Conservation (phyloP, 2,113 vertebrate species). For the Gallinago undulata region DNA sequence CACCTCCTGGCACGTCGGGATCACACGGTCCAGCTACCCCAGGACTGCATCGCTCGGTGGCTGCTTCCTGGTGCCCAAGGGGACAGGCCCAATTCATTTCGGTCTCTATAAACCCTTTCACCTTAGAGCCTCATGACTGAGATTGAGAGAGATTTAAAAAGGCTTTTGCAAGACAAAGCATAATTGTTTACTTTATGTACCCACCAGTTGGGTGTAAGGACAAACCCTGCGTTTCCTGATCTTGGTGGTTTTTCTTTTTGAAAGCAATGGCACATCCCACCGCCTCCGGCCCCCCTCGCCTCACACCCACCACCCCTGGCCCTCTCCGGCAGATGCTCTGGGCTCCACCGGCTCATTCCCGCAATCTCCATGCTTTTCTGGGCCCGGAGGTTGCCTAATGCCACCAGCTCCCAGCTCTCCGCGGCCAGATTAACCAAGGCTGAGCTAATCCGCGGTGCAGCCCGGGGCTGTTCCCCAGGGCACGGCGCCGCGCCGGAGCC, state of each 20-base stretch:
- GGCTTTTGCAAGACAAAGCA: background rate
- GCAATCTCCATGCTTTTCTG: fast-evolving
- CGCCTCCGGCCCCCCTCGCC: fast-evolving
- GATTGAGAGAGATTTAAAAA: background rate
- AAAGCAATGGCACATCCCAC: fast-evolving
- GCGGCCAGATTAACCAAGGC: background rate
- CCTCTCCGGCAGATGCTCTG: background rate
- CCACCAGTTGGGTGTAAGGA: background rate
- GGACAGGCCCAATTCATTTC: fast-evolving
- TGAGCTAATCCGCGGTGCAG: background rate
- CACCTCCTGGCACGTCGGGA: fast-evolving
- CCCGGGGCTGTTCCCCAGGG: background rate
- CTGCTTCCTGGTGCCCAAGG: fast-evolving
- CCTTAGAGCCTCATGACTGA: background rate
- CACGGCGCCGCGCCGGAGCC: background rate
- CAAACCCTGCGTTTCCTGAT: fast-evolving
- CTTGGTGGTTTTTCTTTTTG: background rate
- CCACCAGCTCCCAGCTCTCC: background rate
- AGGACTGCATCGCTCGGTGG: background rate
- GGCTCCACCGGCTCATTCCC: background rate
- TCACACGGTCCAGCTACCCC: background rate
- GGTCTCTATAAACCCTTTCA: background rate
- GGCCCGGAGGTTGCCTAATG: background rate
- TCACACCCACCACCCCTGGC: background rate
- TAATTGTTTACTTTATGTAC: background rate